Base-by-base conservation (phyloP, 2,888 invertebrate species). In the Blastobasis lacticolella region DNA sequence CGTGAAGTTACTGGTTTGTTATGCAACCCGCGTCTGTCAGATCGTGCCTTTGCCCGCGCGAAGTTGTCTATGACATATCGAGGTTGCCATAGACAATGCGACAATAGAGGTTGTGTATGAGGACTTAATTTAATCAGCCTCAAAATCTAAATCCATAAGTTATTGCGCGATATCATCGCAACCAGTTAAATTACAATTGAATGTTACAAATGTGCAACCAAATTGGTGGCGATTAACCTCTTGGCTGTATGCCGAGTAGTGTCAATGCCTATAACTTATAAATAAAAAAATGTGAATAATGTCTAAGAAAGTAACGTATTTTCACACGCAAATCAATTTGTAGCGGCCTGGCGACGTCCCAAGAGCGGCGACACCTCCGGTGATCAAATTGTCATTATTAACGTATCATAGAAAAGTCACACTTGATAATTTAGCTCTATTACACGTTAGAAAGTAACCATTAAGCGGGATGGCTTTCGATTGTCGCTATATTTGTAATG, bases 341-440 rank as follows among this genome's bases (percentile, higher is more conserved):
- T 9, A 42, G 40, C 7, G 1, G 9, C 6, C 49, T 49, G 8
- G 6, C 43, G 54, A 60, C 60, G 42, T 42, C 49, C 48, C 6
- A 8, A 38, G 54, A 60, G 60, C 55, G 59, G 57, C 54, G 61
- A 67, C 75, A 73, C 75, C 70, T 69, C 68, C 64, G 68, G 69
- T 66, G 66, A 82, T 83, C 77, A 83, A 77, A 74, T 62, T 52
- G 58, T 64, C 81, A 82, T 85, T 84, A 85, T 75, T 68, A 69
- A 64, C 56, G 58, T 69, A 73, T 73, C 69, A 75, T 53, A 68
- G 57, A 64, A 62, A 47, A 10, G 50, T 50, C 9, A 8, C 9
- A 23, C 23, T 23, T 3, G 23, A 23, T 23, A 23, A 23, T 23
- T 23, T 23, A 23, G 23, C 23, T 23, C 23, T 23, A 23, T 23